A percentile compares a stretch with the other conserved stretches of the same genome.
These are phyloP conservation scores for Chromoteleia sp. DNA, from an alignment of 2,888 invertebrate genomes.

Conservation along the genomic window DNA sequence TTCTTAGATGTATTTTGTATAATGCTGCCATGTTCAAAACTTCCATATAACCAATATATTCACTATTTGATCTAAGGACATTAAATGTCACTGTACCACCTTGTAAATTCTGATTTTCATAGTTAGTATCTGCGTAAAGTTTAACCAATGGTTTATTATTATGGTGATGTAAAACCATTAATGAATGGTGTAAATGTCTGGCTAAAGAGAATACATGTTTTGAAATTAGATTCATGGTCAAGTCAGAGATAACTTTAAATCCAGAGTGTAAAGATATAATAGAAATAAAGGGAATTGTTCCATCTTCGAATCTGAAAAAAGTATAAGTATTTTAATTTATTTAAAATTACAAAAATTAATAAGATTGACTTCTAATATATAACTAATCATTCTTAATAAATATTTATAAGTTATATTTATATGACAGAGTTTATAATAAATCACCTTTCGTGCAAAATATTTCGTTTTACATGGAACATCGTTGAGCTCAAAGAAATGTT, in stretches of 20 bases:
- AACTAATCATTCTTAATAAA: too few species aligned
- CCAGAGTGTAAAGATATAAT: constrained; percentile 93
- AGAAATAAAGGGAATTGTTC: constrained; percentile 94
- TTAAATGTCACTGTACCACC: constrained; percentile 96
- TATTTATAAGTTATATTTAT: too few species aligned
- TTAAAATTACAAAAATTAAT: too few species aligned
- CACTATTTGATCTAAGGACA: constrained; percentile 90
- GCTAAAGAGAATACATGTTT: constrained; percentile 91
- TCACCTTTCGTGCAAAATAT: constrained; percentile 90
- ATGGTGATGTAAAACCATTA: constrained; percentile 88
- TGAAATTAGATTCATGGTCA: constrained; percentile 88
- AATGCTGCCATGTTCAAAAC: constrained; percentile 95
- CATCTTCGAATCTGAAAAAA: constrained; percentile 94
- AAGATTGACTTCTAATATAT: too few species aligned
- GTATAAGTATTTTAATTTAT: too few species aligned
- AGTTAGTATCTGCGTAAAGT: constrained; percentile 91
- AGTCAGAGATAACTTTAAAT: constrained; percentile 89
- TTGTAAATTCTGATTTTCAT: constrained; percentile 87
- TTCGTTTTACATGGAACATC: constrained; percentile 90
- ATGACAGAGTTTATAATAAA: background rate
- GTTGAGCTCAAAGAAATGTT: constrained; percentile 91
- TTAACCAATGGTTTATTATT: constrained; percentile 90
- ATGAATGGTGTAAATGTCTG: constrained; percentile 88
- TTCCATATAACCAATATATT: constrained; percentile 95
- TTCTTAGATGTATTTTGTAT: constrained; percentile 93